Evolutionary conservation across 2,888 invertebrate genomes (phyloP).

Genomic region (Acronicta psi): DNA sequence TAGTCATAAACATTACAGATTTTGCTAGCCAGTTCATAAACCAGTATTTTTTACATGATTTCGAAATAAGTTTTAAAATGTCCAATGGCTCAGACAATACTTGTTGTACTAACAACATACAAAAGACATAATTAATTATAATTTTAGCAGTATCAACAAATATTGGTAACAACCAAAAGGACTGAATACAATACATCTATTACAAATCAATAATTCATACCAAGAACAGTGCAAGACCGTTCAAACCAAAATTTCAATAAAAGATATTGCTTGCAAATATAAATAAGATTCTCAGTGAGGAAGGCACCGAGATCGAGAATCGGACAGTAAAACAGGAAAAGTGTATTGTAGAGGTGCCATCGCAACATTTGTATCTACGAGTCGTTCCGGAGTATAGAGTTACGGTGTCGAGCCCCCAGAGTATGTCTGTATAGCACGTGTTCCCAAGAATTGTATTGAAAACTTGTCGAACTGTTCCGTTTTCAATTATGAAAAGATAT

Average conservation of each 20-base stretch:
- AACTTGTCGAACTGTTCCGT: constrained; percentile 41
- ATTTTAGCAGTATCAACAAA: too few species aligned
- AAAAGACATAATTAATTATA: too few species aligned
- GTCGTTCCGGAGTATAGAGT: constrained; percentile 54
- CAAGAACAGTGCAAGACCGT: constrained; percentile 18
- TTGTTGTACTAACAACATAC: too few species aligned
- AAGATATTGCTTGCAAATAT: constrained; percentile 55
- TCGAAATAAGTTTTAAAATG: too few species aligned
- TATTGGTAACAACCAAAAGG: too few species aligned
- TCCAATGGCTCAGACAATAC: too few species aligned
- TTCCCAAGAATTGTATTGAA: constrained; percentile 47
- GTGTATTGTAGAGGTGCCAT: constrained; percentile 55
- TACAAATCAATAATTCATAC: constrained; percentile 26
- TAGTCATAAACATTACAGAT: too few species aligned
- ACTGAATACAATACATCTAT: neutral
- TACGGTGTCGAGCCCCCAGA: constrained; percentile 52
- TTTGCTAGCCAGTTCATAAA: too few species aligned
- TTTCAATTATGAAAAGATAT: constrained; percentile 50
- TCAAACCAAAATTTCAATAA: constrained; percentile 49
- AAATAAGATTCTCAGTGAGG: constrained; percentile 50
- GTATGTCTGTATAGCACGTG: constrained; percentile 43
- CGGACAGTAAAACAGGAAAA: constrained; percentile 59
- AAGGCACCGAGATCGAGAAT: constrained; percentile 48
- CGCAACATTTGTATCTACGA: constrained; percentile 55
- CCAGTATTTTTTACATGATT: too few species aligned